Conservation (phyloP, 2,888 invertebrate genomes). For the Tenthredo amoena region DNA sequence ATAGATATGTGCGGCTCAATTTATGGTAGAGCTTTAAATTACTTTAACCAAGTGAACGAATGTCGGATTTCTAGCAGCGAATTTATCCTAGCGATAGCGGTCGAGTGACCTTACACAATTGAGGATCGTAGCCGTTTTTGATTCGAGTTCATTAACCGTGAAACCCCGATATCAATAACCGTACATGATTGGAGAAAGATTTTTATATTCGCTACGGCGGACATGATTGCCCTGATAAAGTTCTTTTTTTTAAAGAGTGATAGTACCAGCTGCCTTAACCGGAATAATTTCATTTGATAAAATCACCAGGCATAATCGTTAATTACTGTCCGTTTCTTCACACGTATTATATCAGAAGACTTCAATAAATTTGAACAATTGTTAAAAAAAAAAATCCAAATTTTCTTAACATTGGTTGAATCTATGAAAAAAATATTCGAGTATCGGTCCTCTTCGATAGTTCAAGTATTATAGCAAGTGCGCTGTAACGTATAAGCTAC, state of each 20-base stretch:
- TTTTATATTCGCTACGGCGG: not conserved
- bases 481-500: not conserved
- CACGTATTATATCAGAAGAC: not conserved
- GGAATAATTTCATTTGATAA: not conserved
- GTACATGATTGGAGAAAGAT: not conserved
- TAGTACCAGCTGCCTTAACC: not conserved
- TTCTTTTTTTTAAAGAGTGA: not conserved
- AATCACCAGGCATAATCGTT: not conserved
- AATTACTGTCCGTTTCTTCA: not conserved
- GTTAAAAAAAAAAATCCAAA: not conserved
- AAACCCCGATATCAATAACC: constrained; percentile 40
- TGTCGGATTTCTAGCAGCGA: not conserved
- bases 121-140: constrained; percentile 18
- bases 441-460: not conserved
- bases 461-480: not conserved
- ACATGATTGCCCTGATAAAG: not conserved
- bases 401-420: not conserved
- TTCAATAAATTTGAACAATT: no score
- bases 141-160: constrained; percentile 38
- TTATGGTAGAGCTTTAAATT: not conserved
- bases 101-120: constrained; percentile 36
- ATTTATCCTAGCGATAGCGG: constrained; percentile 11
- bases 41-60: not conserved
- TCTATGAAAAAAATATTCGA: no score
- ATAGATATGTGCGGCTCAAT: not conserved